Evolutionary conservation across 23 tunicate species (phyloP), one percentile per base, ranked within the genome.

Genomic region (Diplosoma virens): DNA sequence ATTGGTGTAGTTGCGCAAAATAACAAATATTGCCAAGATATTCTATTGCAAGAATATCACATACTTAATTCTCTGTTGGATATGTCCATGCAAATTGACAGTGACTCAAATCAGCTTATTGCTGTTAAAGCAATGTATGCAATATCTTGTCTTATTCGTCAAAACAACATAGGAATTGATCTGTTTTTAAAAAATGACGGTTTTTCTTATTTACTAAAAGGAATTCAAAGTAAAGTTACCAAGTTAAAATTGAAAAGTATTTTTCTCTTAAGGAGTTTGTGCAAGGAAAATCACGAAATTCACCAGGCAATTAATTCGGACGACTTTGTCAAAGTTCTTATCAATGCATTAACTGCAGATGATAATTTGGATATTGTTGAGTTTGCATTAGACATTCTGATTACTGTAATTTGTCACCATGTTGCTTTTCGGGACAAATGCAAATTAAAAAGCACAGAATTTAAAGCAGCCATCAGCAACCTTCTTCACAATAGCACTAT

Each of bases 11-110:
- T 45, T 20, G 61, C 84, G 22, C 93, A 86, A 64, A 86, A 86
- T 34, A 84, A 86, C 53, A 76, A 71, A 48, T 86, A 86, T 33
- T 86, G 93, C 58, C 93, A 86, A 50, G 50, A 79, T 50, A 58
- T 69, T 9, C 27, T 86, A 17, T 30, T 86, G 20, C 75, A 85
- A 56, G 65, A 77, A 53, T 37, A 16, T n/a, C 48, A 76, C 11
- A n/a, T 76, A 0, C 31, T 83, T 11, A 50, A 73, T 21, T 2
- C 3, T 9, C 28, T 73, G 24, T 24, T 73, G 18, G n/a, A 17
- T 5, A 5, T 48, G 47, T 50, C 64, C 23, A 17, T 37, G 26
- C 18, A 21, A 9, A 27, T 17, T 34, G 79, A 52, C 17, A 23
- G 18, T 50, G 79, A 48, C 20, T 29, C 37, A 3, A 64, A 78